A percentile compares a stretch with the other conserved stretches of the same genome.
Conservation (phyloP, 2,888 invertebrate species). For the Ephialtes manifestator region DNA sequence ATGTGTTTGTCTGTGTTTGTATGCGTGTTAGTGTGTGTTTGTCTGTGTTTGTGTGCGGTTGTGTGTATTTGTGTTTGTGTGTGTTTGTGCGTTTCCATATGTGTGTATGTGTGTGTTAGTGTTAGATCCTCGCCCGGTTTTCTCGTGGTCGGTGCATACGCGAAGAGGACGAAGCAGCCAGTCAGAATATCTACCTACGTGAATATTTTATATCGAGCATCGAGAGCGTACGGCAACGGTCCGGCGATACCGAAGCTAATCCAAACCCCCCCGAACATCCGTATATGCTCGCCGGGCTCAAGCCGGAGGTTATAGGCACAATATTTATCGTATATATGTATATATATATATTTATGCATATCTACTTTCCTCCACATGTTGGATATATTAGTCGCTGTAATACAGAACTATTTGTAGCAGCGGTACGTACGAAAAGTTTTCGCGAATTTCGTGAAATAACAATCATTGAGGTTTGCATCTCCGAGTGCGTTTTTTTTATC, state of each 20-base stretch:
- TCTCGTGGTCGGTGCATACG: slow-evolving; percentile 41
- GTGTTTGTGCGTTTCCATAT: too few relatives aligned
- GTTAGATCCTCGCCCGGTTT: slow-evolving; percentile 42
- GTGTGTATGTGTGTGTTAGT: not conserved
- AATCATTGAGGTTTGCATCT: not conserved
- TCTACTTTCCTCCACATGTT: slow-evolving; percentile 17
- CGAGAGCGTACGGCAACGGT: slow-evolving; percentile 61
- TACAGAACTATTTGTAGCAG: slow-evolving; percentile 16
- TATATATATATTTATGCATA: slow-evolving; percentile 1
- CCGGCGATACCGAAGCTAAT: slow-evolving; percentile 71
- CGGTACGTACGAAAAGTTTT: slow-evolving; percentile 3
- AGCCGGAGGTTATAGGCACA: slow-evolving; percentile 63
- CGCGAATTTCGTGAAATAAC: slow-evolving; percentile 24
- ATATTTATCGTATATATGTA: slow-evolving; percentile 26
- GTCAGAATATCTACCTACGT: slow-evolving; percentile 70
- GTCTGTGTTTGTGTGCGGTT: not conserved
- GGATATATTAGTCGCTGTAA: slow-evolving; percentile 45
- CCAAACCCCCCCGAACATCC: slow-evolving; percentile 67
- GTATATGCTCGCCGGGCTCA: slow-evolving; percentile 54
- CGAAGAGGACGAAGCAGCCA: slow-evolving; percentile 59
- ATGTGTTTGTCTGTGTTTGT: too few relatives aligned
- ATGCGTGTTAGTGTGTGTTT: too few relatives aligned
- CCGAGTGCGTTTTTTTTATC: too few relatives aligned
- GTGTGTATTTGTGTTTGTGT: too few relatives aligned
- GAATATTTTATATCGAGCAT: slow-evolving; percentile 73